Evolutionary conservation across 2,888 invertebrate species (phyloP).

Genomic region (Harmothoe impar): DNA sequence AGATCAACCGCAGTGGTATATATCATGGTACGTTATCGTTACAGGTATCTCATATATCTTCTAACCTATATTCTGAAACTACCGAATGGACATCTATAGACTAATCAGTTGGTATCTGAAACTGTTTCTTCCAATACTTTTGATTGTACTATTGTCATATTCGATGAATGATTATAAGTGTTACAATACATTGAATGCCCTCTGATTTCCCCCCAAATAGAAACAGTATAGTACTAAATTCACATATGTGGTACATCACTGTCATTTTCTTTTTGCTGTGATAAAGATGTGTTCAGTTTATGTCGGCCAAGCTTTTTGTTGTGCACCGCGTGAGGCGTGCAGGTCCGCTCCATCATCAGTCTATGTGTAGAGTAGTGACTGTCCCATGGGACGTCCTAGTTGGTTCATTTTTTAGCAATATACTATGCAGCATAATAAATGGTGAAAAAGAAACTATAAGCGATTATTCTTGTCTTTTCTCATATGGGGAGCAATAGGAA

Average conservation of each 20-base stretch:
- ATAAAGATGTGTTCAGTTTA: constrained; percentile 52
- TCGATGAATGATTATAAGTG: background rate
- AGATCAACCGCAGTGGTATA: background rate
- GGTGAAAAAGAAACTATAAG: background rate
- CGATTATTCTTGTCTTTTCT: background rate
- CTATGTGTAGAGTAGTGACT: constrained; percentile 48
- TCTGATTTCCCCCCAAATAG: constrained; percentile 4
- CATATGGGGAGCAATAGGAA: too few relatives aligned
- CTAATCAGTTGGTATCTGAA: background rate
- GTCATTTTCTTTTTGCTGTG: constrained; percentile 53
- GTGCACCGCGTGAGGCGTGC: constrained; percentile 35
- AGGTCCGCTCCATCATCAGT: constrained; percentile 34
- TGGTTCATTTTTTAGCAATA: constrained; percentile 57
- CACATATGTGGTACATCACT: constrained; percentile 38
- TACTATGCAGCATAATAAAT: constrained; percentile 58
- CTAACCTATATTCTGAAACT: constrained; percentile 33
- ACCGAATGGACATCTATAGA: background rate
- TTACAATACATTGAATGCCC: background rate
- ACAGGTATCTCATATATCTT: constrained; percentile 28
- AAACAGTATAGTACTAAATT: constrained; percentile 23
- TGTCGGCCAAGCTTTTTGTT: constrained; percentile 55
- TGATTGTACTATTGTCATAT: background rate
- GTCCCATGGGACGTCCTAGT: constrained; percentile 20
- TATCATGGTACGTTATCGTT: constrained; percentile 18
- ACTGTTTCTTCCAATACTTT: background rate